Evolutionary conservation across 1,140 invertebrate genomes (phyloP).

Genomic region (Cryptotermes secundus): DNA sequence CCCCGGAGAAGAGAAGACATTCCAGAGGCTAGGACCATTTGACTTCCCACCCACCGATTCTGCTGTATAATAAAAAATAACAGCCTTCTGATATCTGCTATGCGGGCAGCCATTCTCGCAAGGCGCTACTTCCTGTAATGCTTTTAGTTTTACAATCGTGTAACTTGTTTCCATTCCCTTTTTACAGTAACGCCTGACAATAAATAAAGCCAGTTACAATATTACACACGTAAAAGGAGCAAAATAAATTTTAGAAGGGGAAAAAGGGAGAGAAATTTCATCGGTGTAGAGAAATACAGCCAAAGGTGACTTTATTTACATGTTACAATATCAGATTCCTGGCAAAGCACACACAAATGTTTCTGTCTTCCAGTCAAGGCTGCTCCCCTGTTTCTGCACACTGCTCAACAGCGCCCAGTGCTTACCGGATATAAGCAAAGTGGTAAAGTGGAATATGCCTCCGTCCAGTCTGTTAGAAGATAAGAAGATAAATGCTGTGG

Average conservation of each 20-base stretch:
- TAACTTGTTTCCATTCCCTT: not conserved
- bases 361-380: not conserved
- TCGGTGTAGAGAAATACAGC: not conserved
- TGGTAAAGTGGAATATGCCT: too few relatives aligned
- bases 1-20: too few relatives aligned
- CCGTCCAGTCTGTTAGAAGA: too few relatives aligned
- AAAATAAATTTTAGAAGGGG: not conserved
- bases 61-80: slow-evolving; percentile 6
- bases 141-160: slow-evolving; percentile 16
- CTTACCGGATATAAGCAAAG: too few relatives aligned
- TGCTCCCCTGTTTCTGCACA: not conserved
- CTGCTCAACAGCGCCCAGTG: too few relatives aligned
- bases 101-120: not conserved
- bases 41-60: not conserved
- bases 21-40: not conserved
- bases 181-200: not conserved
- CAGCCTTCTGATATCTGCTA: slow-evolving; percentile 3
- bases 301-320: not conserved
- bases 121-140: not conserved
- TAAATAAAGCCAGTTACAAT: not conserved
- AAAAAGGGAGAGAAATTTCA: not conserved
- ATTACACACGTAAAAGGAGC: slow-evolving; percentile 3
- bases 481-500: too few relatives aligned
- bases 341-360: not conserved
- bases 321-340: not conserved